Percentiles rank a stretch among this genome's conserved stretches.
Conservation (phyloP, 2,113 vertebrate genomes). For the Phoxinus phoxinus region DNA sequence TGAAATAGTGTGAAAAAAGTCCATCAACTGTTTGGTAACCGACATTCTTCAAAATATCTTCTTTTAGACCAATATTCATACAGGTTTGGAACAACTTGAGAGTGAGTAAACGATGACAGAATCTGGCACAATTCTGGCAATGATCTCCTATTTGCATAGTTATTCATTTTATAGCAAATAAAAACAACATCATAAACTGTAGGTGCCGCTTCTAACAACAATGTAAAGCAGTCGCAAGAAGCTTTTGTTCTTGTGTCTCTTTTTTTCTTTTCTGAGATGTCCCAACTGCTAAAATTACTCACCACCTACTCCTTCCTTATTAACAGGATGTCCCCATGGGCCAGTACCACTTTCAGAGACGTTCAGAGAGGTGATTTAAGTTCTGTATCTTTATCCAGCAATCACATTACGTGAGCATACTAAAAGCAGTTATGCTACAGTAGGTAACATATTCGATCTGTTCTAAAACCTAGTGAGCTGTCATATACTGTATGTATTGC, state of each 20-base stretch:
- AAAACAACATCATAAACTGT: too few species aligned
- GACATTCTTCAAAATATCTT: too few species aligned
- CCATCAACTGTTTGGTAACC: too few species aligned
- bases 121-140: background rate
- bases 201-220: too few species aligned
- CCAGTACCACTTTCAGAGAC: conserved; percentile 92
- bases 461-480: background rate
- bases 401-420: background rate
- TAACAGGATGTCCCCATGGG: conserved; percentile 93
- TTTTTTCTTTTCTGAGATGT: conserved; percentile 3
- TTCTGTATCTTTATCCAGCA: conserved; percentile 51
- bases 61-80: too few species aligned
- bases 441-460: background rate
- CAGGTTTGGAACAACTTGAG: too few species aligned
- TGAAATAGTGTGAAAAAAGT: too few species aligned
- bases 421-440: background rate
- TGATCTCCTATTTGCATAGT: too few species aligned
- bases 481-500: too few species aligned
- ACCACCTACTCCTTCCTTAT: conserved; percentile 4
- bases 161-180: too few species aligned
- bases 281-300: background rate
- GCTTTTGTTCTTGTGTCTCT: background rate
- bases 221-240: too few species aligned
- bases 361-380: conserved; percentile 87
- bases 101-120: too few species aligned